phyloP scores from a whole-genome alignment of 2,113 vertebrate genomes.

The Spea bombifrons region DNA sequence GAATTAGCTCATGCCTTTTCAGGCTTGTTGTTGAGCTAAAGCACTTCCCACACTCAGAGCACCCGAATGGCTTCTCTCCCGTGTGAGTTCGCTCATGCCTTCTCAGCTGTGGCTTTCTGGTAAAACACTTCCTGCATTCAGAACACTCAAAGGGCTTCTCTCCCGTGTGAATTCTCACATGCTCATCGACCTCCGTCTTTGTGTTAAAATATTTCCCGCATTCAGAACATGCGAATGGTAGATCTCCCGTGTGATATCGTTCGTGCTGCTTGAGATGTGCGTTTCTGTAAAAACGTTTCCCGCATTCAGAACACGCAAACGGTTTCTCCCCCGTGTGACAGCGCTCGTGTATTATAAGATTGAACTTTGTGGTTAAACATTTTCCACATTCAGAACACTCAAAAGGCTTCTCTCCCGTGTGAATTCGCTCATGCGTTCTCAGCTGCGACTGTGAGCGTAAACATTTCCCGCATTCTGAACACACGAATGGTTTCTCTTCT shows the following conservation, averaged over 20 bases:
- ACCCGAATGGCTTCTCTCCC: neutral
- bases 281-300: slow-evolving; percentile 30
- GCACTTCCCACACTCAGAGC: too few species aligned
- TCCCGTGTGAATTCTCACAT: slow-evolving; percentile 42
- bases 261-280: slow-evolving; percentile 19
- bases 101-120: neutral
- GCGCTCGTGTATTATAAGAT: slow-evolving; percentile 18
- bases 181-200: slow-evolving; percentile 48
- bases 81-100: slow-evolving; percentile 1
- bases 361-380: slow-evolving; percentile 19
- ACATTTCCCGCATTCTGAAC: slow-evolving; percentile 13
- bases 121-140: slow-evolving; percentile 15
- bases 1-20: too few species aligned
- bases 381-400: slow-evolving; percentile 16
- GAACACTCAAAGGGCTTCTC: neutral
- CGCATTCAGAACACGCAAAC: slow-evolving; percentile 13
- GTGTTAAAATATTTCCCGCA: slow-evolving; percentile 52
- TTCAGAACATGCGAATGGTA: slow-evolving; percentile 40
- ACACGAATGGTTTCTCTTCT: neutral
- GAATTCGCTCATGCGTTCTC: slow-evolving; percentile 2
- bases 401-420: slow-evolving; percentile 24
- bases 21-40: too few species aligned
- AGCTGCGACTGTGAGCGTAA: neutral
- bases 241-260: slow-evolving; percentile 47
- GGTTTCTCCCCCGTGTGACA: slow-evolving; percentile 36